phyloP scores from a whole-genome alignment of 2,113 vertebrate genomes.

The Thamnaconus septentrionalis region DNA sequence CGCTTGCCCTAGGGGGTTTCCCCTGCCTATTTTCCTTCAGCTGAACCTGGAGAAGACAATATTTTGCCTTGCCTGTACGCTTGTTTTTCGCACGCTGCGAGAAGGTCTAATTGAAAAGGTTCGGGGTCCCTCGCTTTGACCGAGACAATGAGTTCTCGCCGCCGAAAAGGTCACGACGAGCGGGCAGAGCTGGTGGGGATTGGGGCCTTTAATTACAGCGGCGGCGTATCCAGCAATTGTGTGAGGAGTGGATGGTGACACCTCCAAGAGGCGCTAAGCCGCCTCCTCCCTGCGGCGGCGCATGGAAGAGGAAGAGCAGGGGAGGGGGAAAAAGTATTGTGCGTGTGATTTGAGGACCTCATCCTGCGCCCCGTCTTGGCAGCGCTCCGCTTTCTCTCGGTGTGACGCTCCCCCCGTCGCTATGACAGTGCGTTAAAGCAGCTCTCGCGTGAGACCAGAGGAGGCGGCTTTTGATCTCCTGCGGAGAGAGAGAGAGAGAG shows the following conservation, averaged over 20 bases:
- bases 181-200: conserved; percentile 36
- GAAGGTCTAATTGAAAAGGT: conserved; percentile 16
- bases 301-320: neutral
- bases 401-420: conserved; percentile 37
- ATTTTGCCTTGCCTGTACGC: neutral
- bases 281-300: conserved; percentile 11
- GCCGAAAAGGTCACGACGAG: conserved; percentile 63
- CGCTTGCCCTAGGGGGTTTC: conserved; percentile 48
- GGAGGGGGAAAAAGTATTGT: conserved; percentile 3
- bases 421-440: conserved; percentile 48
- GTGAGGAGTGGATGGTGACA: conserved; percentile 45
- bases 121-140: conserved; percentile 15
- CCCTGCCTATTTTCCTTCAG: conserved; percentile 41
- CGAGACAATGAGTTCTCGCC: conserved; percentile 62
- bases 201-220: conserved; percentile 62
- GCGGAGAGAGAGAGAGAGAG: too few relatives aligned
- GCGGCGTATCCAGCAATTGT: conserved; percentile 54
- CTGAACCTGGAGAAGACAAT: conserved; percentile 26
- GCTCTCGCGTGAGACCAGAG: conserved; percentile 15
- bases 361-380: conserved; percentile 28
- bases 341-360: conserved; percentile 30
- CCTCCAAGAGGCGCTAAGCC: conserved; percentile 25
- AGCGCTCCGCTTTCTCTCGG: conserved; percentile 45
- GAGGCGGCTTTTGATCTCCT: too few relatives aligned
- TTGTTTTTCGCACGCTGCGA: neutral